phyloP scores from a whole-genome alignment of 2,888 invertebrate genomes.

The Aspidiotus rigidus region DNA sequence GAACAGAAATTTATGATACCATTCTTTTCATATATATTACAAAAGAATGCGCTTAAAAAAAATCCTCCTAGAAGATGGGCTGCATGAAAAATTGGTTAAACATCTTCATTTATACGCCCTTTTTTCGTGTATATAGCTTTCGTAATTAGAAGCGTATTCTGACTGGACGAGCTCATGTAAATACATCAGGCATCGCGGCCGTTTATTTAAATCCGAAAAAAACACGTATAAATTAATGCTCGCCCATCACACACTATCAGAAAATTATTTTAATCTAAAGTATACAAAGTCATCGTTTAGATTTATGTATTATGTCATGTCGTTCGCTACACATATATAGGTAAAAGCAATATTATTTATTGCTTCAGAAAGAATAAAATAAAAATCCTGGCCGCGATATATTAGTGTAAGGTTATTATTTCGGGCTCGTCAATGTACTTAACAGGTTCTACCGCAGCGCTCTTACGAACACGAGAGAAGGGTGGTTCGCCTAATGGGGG shows the following conservation, averaged over 20 bases:
- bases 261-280: conserved; percentile 5
- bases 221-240: conserved; percentile 1
- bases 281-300: conserved; percentile 26
- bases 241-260: not conserved
- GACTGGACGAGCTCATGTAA: too few species aligned
- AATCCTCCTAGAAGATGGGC: too few species aligned
- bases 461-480: not conserved
- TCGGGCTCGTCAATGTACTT: conserved; percentile 21
- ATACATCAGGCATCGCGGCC: too few species aligned
- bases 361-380: not conserved
- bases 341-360: conserved; percentile 24
- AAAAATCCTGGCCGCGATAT: conserved; percentile 12
- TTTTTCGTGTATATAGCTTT: too few species aligned
- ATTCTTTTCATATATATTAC: too few species aligned
- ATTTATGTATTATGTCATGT: conserved; percentile 24
- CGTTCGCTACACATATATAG: conserved; percentile 7
- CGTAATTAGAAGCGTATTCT: too few species aligned
- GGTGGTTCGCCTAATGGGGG: not conserved
- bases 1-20: too few species aligned
- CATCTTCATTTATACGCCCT: too few species aligned
- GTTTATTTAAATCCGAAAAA: not conserved
- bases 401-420: conserved; percentile 23
- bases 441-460: conserved; percentile 15
- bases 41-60: too few species aligned
- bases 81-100: too few species aligned